A percentile compares a stretch with the other conserved stretches of the same genome.
phyloP scores from a whole-genome alignment of 1,140 invertebrate species.

The Samia ricini region DNA sequence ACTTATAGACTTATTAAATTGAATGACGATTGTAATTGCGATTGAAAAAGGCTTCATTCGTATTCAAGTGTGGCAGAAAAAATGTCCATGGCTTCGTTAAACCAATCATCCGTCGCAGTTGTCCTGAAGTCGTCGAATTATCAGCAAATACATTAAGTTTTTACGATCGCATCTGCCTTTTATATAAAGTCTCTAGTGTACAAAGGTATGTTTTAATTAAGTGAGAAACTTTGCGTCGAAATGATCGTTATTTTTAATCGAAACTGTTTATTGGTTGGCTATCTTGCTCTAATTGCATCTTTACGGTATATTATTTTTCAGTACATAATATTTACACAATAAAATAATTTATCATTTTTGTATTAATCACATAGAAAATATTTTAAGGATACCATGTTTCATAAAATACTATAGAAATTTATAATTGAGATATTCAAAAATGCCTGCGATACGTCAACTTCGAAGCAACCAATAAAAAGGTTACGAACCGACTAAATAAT shows the following conservation, averaged over 20 bases:
- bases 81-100: conserved; percentile 41
- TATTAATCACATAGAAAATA: too few relatives aligned
- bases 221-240: conserved; percentile 45
- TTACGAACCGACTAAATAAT: conserved; percentile 67
- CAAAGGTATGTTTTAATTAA: conserved; percentile 57
- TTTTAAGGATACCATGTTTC: too few relatives aligned
- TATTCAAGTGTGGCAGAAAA: conserved; percentile 32
- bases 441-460: conserved; percentile 40
- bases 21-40: conserved; percentile 40
- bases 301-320: not conserved
- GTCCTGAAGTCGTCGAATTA: conserved; percentile 43
- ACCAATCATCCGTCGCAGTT: conserved; percentile 16
- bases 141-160: conserved; percentile 48
- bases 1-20: conserved; percentile 44
- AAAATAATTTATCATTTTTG: too few relatives aligned
- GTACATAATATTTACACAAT: too few relatives aligned
- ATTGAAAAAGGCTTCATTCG: conserved; percentile 31
- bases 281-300: not conserved
- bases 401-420: too few relatives aligned
- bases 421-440: conserved; percentile 63
- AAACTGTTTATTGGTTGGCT: conserved; percentile 12
- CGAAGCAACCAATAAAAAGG: conserved; percentile 57
- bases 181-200: conserved; percentile 37
- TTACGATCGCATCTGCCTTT: conserved; percentile 50
- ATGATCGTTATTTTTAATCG: conserved; percentile 33